Percentiles rank a stretch among this genome's conserved stretches.
Evolutionary conservation across 2,888 invertebrate species (phyloP).

Genomic region (Anthophora plumipes): DNA sequence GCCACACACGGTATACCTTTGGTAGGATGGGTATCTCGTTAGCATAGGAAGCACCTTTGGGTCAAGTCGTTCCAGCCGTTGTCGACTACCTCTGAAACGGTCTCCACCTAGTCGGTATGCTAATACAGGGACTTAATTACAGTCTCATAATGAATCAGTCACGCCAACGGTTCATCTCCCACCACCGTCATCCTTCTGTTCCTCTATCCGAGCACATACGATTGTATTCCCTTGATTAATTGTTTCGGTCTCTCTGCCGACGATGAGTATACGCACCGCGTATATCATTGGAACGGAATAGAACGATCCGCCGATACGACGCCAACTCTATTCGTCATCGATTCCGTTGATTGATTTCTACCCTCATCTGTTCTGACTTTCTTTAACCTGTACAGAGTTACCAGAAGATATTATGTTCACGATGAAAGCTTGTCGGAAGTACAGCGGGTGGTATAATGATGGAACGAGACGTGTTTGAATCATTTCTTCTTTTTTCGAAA

Average conservation of each 20-base stretch:
- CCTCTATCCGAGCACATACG: slow-evolving; percentile 53
- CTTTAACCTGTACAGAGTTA: slow-evolving; percentile 9
- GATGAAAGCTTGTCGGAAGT: not conserved
- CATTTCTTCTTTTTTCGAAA: not conserved
- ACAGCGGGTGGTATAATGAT: not conserved
- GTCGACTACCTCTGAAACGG: slow-evolving; percentile 45
- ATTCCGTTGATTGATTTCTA: slow-evolving; percentile 44
- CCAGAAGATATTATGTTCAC: not conserved
- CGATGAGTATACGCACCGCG: slow-evolving; percentile 33
- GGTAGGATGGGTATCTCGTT: slow-evolving; percentile 72
- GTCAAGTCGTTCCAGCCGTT: slow-evolving; percentile 75
- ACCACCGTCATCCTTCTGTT: not conserved
- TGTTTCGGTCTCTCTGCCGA: slow-evolving; percentile 60
- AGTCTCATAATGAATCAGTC: slow-evolving; percentile 81
- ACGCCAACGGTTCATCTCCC: slow-evolving; percentile 62
- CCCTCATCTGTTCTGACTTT: not conserved
- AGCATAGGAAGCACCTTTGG: slow-evolving; percentile 77
- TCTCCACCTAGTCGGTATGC: slow-evolving; percentile 75
- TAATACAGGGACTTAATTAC: slow-evolving; percentile 80
- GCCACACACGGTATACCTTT: slow-evolving; percentile 2
- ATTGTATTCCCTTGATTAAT: slow-evolving; percentile 77
- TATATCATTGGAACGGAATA: slow-evolving; percentile 38
- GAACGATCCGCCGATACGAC: slow-evolving; percentile 49
- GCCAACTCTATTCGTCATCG: slow-evolving; percentile 57
- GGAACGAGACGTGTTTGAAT: no score